phyloP scores from a whole-genome alignment of 2,113 vertebrate species.

The Brevimyrus niger region DNA sequence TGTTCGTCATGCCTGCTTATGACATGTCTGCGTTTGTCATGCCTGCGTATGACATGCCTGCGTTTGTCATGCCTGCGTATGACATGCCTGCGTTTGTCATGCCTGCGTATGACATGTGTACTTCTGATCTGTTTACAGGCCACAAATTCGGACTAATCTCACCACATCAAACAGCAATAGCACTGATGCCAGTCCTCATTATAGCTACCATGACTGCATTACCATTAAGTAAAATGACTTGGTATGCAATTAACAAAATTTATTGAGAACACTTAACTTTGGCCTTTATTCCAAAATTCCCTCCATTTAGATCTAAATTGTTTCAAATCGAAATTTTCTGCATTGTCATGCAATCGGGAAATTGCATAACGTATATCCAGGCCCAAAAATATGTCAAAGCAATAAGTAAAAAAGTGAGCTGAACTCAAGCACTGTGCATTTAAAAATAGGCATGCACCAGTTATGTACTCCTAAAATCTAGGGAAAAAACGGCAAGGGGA shows the following conservation, averaged over 20 bases:
- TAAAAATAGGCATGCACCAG: neutral
- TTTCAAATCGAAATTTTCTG: neutral
- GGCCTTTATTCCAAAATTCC: neutral
- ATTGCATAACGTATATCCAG: neutral
- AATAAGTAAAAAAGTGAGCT: neutral
- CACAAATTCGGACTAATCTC: neutral
- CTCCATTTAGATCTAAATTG: neutral
- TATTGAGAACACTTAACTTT: neutral
- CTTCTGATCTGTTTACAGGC: neutral
- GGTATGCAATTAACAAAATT: neutral
- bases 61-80: no score
- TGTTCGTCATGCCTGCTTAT: no score
- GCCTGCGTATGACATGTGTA: neutral
- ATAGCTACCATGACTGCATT: neutral
- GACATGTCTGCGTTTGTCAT: no score
- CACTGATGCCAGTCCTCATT: neutral
- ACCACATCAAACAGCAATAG: neutral
- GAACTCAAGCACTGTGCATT: neutral
- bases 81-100: no score
- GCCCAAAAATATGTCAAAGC: neutral
- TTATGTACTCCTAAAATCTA: neutral
- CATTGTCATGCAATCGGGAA: neutral
- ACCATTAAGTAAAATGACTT: neutral
- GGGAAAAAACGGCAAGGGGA: neutral
- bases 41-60: no score